Percentiles rank a stretch among this genome's conserved stretches.
Conservation (phyloP, 2,888 invertebrate genomes). For the Sericinus montela region DNA sequence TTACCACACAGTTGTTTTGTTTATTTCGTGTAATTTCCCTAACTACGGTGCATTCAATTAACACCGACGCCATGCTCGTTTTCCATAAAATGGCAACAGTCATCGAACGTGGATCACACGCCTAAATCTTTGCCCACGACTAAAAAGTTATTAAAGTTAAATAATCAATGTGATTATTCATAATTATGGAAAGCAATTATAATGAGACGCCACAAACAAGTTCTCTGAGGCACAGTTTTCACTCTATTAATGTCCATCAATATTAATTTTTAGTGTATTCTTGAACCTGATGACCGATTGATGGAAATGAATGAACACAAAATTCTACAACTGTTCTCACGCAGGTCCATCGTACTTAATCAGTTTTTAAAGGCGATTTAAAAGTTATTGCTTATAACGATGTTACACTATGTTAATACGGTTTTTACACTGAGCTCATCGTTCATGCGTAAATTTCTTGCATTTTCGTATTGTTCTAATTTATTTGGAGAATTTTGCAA, state of each 20-base stretch:
- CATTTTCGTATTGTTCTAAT: constrained; percentile 48
- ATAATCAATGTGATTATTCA: too few species aligned
- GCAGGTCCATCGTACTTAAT: not conserved
- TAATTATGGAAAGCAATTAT: too few species aligned
- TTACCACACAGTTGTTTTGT: too few species aligned
- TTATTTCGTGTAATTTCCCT: too few species aligned
- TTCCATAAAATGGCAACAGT: too few species aligned
- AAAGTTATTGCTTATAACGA: constrained; percentile 1
- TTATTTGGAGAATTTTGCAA: constrained; percentile 30
- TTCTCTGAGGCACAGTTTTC: not conserved
- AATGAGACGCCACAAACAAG: not conserved
- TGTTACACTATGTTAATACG: constrained; percentile 21
- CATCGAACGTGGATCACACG: too few species aligned
- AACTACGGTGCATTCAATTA: too few species aligned
- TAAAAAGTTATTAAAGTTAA: too few species aligned
- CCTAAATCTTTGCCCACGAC: too few species aligned
- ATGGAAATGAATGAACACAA: not conserved
- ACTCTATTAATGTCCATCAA: constrained; percentile 6
- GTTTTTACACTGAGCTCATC: constrained; percentile 22
- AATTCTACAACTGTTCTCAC: not conserved
- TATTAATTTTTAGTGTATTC: not conserved
- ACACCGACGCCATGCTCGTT: too few species aligned
- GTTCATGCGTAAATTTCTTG: constrained; percentile 34
- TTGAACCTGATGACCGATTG: constrained; percentile 4
- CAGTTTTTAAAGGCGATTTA: not conserved